phyloP scores from a whole-genome alignment of 2,113 vertebrate genomes.

The Cheirogaleus medius region DNA sequence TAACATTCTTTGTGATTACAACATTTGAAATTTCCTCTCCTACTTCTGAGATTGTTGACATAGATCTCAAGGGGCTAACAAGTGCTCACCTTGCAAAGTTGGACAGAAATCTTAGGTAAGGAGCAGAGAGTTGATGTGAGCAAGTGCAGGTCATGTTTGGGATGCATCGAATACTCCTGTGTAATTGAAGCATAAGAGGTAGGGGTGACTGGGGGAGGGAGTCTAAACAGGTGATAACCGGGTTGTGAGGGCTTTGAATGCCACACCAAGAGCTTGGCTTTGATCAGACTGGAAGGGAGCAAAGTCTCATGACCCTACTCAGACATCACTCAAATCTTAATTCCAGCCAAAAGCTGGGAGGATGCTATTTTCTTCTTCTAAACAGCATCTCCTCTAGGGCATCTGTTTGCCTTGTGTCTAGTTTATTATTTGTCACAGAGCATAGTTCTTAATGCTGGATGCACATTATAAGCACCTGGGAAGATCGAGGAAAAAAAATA shows the following conservation, averaged over 20 bases:
- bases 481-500: not conserved
- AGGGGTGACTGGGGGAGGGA: not conserved
- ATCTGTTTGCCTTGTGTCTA: not conserved
- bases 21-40: not conserved
- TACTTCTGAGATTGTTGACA: not conserved
- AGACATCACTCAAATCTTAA: not conserved
- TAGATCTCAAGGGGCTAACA: not conserved
- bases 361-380: not conserved
- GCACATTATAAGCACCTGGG: not conserved
- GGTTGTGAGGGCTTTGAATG: not conserved
- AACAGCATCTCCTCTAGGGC: not conserved
- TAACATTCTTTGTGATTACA: not conserved
- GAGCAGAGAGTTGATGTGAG: not conserved
- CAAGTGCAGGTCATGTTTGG: not conserved
- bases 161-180: not conserved
- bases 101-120: not conserved
- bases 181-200: not conserved
- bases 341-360: not conserved
- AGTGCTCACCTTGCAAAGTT: not conserved
- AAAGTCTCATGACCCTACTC: not conserved
- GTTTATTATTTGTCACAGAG: not conserved
- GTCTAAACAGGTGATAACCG: not conserved
- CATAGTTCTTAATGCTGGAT: not conserved
- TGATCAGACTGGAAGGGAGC: not conserved
- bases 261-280: not conserved